These are phyloP conservation scores for Dreissena polymorpha DNA, from an alignment of 1,140 invertebrate species.

Conservation along the genomic window DNA sequence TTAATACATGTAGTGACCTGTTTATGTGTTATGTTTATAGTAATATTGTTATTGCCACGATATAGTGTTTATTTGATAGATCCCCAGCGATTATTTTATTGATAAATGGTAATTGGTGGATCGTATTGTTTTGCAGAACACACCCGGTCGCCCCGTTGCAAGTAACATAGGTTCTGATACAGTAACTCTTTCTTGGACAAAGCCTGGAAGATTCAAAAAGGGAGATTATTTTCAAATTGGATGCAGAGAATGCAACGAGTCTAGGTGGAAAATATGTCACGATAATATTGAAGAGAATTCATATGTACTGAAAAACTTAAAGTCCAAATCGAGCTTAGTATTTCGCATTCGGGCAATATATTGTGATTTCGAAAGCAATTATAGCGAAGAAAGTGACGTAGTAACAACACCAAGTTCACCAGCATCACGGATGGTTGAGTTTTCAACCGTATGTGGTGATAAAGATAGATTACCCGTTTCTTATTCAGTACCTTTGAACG, in stretches of 20 bases:
- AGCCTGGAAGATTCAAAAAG: background rate
- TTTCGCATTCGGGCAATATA: background rate
- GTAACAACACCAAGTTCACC: background rate
- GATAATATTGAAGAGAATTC: background rate
- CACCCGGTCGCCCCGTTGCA: background rate
- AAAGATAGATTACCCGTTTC: background rate
- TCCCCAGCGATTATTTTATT: no score
- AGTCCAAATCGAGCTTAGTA: background rate
- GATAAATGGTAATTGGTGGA: no score
- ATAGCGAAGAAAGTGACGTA: background rate
- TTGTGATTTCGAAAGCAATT: background rate
- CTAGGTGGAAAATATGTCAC: background rate
- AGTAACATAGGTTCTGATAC: background rate
- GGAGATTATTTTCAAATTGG: background rate
- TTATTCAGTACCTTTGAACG: background rate
- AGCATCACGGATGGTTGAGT: background rate
- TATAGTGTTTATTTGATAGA: no score
- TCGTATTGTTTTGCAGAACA: no score
- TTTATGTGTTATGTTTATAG: no score
- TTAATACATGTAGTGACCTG: no score
- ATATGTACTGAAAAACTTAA: background rate
- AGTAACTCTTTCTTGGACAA: background rate
- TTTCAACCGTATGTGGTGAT: background rate
- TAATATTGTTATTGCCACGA: no score
- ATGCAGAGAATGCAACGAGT: background rate